Percentiles rank a stretch among this genome's conserved stretches.
Conservation (phyloP, 2,113 vertebrate species). For the Grantiella picta region DNA sequence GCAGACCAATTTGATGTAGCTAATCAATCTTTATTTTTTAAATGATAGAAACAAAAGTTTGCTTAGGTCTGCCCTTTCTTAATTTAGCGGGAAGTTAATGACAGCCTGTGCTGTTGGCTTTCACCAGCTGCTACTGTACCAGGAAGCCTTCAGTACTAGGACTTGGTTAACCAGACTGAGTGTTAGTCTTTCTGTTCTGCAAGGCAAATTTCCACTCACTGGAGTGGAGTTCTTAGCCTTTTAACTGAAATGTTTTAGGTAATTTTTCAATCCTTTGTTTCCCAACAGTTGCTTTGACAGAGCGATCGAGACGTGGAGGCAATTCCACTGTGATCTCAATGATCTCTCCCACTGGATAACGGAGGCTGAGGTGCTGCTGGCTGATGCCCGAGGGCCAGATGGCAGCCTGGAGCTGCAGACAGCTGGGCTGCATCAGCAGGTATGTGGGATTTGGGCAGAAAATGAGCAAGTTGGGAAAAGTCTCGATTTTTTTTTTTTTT, state of each 20-base stretch:
- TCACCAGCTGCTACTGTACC: neutral
- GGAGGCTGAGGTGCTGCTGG: constrained; percentile 80
- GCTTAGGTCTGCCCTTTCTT: neutral
- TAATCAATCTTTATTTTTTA: constrained; percentile 44
- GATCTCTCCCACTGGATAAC: constrained; percentile 88
- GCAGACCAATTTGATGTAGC: neutral
- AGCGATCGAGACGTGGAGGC: constrained; percentile 85
- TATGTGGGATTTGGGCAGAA: constrained; percentile 34
- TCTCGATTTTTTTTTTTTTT: neutral
- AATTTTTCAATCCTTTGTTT: neutral
- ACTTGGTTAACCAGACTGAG: neutral
- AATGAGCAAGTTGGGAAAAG: neutral
- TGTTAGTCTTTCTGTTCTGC: neutral
- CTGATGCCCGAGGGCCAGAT: constrained; percentile 66
- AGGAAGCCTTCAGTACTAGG: neutral
- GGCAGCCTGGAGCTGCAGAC: constrained; percentile 78
- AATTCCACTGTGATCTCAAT: constrained; percentile 88
- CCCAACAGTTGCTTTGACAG: constrained; percentile 81
- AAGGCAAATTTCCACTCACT: neutral
- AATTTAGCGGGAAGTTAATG: neutral
- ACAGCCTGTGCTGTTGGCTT: neutral
- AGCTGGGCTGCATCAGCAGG: constrained; percentile 82
- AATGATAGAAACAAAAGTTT: neutral
- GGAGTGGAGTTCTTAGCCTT: neutral
- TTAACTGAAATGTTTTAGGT: rapidly evolving